Percentiles rank a stretch among this genome's conserved stretches.
These are phyloP conservation scores for Hecatera dysodea DNA, from an alignment of 2,888 invertebrate genomes.

Conservation along the genomic window DNA sequence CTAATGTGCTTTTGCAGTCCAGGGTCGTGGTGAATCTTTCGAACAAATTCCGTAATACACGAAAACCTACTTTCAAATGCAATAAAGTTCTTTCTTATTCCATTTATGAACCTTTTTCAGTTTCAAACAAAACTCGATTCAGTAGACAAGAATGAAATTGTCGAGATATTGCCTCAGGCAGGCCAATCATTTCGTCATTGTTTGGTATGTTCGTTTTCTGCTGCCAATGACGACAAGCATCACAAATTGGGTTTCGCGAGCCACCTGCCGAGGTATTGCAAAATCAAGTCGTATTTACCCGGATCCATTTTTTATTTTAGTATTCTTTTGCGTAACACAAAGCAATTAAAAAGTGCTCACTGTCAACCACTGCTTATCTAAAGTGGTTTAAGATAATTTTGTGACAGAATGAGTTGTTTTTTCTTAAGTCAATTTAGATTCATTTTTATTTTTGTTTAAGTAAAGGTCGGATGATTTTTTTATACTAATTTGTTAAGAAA, in stretches of 20 bases:
- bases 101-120: too few species aligned
- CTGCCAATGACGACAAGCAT: constrained; percentile 19
- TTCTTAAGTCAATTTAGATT: constrained; percentile 23
- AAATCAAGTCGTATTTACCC: constrained; percentile 17
- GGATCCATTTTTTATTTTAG: constrained; percentile 25
- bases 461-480: constrained; percentile 1
- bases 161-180: constrained; percentile 9
- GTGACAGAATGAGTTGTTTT: constrained; percentile 15
- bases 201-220: background rate
- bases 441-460: background rate
- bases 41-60: too few species aligned
- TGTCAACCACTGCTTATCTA: constrained; percentile 25
- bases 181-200: constrained; percentile 14
- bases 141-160: background rate
- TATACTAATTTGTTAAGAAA: background rate
- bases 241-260: constrained; percentile 17
- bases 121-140: too few species aligned
- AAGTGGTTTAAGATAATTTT: constrained; percentile 24
- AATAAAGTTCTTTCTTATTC: too few species aligned
- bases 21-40: too few species aligned
- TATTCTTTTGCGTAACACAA: constrained; percentile 24
- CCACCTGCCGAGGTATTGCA: constrained; percentile 17
- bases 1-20: too few species aligned
- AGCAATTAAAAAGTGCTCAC: constrained; percentile 27
- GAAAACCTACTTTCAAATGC: too few species aligned